These are phyloP conservation scores for Teleiodes luculella DNA, from an alignment of 2,888 invertebrate genomes.

Conservation along the genomic window DNA sequence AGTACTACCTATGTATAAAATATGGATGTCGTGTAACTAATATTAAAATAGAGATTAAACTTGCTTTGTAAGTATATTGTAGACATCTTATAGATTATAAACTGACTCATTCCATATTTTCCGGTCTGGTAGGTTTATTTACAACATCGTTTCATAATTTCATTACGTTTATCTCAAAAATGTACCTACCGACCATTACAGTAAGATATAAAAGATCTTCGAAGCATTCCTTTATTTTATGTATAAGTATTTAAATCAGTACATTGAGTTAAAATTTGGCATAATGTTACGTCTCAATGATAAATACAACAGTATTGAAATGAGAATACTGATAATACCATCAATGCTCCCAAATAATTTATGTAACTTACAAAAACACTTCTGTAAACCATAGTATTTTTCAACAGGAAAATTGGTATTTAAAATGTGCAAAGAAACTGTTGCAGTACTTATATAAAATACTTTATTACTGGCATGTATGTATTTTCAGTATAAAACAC, in stretches of 20 bases:
- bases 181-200: too few species aligned
- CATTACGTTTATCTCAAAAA: too few species aligned
- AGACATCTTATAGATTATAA: slow-evolving; percentile 34
- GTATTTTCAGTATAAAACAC: slow-evolving; percentile 73
- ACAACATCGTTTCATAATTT: background rate
- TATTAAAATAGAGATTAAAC: slow-evolving; percentile 43
- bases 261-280: too few species aligned
- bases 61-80: slow-evolving; percentile 57
- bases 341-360: too few species aligned
- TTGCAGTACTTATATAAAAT: slow-evolving; percentile 47
- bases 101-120: slow-evolving; percentile 41
- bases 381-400: too few species aligned
- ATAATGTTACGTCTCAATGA: too few species aligned
- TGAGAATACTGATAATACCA: too few species aligned
- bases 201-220: too few species aligned
- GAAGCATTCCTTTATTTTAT: too few species aligned
- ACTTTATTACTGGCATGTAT: slow-evolving; percentile 56
- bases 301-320: too few species aligned
- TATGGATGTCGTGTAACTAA: slow-evolving; percentile 65
- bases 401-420: slow-evolving; percentile 6
- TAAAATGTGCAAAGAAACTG: slow-evolving; percentile 55
- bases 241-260: too few species aligned
- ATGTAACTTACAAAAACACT: too few species aligned
- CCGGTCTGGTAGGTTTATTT: slow-evolving; percentile 23
- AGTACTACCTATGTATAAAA: slow-evolving; percentile 59